Evolutionary conservation across 2,888 invertebrate species (phyloP).

Genomic region (Thysanoteuthis rhombus): DNA sequence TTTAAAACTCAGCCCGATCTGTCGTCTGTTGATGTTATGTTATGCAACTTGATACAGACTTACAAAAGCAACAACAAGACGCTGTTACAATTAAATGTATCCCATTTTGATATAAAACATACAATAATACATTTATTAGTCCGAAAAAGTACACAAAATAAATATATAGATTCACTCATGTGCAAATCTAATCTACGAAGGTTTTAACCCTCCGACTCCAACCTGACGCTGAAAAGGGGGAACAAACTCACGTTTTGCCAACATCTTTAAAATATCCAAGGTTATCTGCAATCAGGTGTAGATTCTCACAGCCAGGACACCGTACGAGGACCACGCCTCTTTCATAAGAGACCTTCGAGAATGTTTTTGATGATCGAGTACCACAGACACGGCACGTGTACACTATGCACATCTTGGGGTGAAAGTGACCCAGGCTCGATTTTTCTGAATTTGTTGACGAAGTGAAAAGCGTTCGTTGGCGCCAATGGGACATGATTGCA

Average conservation of each 20-base stretch:
- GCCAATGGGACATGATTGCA: background rate
- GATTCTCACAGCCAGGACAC: slow-evolving; percentile 86
- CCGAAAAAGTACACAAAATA: background rate
- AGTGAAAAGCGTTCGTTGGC: background rate
- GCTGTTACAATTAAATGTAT: background rate
- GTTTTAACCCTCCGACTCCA: too few species aligned
- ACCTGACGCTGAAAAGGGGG: too few species aligned
- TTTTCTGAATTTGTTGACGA: background rate
- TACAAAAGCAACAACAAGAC: background rate
- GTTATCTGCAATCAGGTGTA: slow-evolving; percentile 96
- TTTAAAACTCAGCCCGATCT: too few species aligned
- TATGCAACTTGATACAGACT: too few species aligned
- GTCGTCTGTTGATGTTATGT: too few species aligned
- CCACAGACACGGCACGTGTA: slow-evolving; percentile 92
- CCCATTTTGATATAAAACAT: too few species aligned
- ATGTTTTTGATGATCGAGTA: slow-evolving; percentile 80
- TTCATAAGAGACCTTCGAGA: slow-evolving; percentile 85
- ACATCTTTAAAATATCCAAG: slow-evolving; percentile 91
- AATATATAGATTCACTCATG: too few species aligned
- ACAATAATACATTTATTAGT: too few species aligned
- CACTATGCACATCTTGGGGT: slow-evolving; percentile 69
- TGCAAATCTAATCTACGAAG: too few species aligned
- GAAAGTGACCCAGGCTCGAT: slow-evolving; percentile 35
- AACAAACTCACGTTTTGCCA: slow-evolving; percentile 41
- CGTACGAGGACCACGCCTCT: slow-evolving; percentile 91